A percentile compares a stretch with the other conserved stretches of the same genome.
Conservation (phyloP, 2,797 vertebrate genomes). For the Sus cebifrons region DNA sequence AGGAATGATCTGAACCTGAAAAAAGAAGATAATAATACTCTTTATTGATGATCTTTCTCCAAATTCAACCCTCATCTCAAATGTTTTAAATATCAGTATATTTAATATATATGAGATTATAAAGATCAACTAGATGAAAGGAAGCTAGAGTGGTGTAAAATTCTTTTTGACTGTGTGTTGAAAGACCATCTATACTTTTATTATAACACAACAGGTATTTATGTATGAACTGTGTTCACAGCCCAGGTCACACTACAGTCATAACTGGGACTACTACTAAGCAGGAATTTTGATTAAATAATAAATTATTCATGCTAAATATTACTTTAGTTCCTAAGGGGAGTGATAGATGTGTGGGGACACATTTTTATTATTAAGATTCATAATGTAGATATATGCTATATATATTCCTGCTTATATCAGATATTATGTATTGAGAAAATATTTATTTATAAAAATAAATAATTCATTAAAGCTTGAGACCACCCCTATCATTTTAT, state of each 20-base stretch:
- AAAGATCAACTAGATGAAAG: conserved; percentile 18
- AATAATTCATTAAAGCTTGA: conserved; percentile 70
- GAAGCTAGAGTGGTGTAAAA: background rate
- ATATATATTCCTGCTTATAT: conserved; percentile 31
- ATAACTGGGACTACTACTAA: background rate
- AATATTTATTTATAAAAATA: conserved; percentile 68
- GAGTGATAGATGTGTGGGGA: background rate
- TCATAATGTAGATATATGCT: background rate
- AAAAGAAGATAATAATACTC: background rate
- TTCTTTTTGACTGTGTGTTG: background rate
- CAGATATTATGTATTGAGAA: conserved; percentile 56
- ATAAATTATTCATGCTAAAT: conserved; percentile 61
- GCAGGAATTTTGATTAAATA: conserved; percentile 45
- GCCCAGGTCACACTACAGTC: background rate
- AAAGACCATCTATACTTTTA: background rate
- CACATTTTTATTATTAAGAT: conserved; percentile 48
- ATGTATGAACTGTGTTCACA: background rate
- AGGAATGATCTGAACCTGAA: background rate
- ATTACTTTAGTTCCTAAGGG: conserved; percentile 13
- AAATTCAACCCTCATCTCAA: background rate
- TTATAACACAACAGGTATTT: conserved; percentile 17
- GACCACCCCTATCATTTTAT: conserved; percentile 32
- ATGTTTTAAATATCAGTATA: background rate
- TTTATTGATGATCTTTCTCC: background rate
- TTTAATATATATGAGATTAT: background rate